phyloP scores from a whole-genome alignment of 2,113 vertebrate species.

The Dolichotis patagonum region DNA sequence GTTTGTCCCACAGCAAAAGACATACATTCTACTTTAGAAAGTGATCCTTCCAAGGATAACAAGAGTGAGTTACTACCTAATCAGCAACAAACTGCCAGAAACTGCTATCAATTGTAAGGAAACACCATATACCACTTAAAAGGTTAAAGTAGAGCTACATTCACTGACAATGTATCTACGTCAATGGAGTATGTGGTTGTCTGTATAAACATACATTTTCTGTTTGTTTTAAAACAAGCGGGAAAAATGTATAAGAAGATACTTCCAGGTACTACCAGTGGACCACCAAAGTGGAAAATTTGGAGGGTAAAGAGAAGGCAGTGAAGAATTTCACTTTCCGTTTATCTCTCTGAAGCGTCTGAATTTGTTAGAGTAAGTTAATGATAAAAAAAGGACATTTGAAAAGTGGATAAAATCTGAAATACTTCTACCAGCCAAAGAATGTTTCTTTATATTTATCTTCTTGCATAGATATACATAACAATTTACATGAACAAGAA shows the following conservation, averaged over 20 bases:
- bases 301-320: constrained; percentile 4
- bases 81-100: neutral
- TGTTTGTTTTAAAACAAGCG: neutral
- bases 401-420: neutral
- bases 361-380: constrained; percentile 12
- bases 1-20: neutral
- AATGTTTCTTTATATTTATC: neutral
- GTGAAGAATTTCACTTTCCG: neutral
- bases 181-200: neutral
- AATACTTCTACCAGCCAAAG: neutral
- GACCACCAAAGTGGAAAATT: neutral
- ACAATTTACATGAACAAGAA: neutral
- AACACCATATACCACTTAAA: neutral
- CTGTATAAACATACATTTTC: neutral
- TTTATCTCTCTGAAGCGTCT: neutral
- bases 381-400: neutral
- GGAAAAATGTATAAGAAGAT: neutral
- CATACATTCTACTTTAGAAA: neutral
- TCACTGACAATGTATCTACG: neutral
- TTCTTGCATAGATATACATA: neutral
- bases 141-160: neutral
- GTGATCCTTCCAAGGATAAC: neutral
- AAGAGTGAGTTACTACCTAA: neutral
- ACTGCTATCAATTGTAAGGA: neutral
- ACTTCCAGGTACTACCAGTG: neutral